Evolutionary conservation across 2,888 invertebrate genomes (phyloP).

Genomic region (Cartodere bifasciata): DNA sequence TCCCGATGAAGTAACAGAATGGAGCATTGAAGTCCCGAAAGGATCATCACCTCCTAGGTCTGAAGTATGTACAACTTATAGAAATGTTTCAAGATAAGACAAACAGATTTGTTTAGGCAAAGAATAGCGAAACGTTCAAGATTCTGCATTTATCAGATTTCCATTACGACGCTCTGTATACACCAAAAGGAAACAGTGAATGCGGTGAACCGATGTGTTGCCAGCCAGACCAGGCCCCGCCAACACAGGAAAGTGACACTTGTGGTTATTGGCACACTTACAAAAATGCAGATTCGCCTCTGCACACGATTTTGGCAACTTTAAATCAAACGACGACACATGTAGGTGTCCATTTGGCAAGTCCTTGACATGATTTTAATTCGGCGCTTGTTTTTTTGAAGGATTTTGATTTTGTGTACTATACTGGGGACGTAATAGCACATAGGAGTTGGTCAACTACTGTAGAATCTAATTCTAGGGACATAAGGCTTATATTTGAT

Average conservation of each 20-base stretch:
- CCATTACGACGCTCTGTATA: constrained; percentile 68
- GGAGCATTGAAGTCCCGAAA: constrained; percentile 21
- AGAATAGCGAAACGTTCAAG: constrained; percentile 16
- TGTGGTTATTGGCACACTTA: constrained; percentile 79
- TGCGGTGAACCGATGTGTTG: constrained; percentile 76
- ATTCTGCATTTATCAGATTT: constrained; percentile 65
- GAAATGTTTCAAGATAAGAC: constrained; percentile 3
- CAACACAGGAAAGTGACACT: constrained; percentile 23
- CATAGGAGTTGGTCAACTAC: constrained; percentile 84
- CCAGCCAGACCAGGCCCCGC: constrained; percentile 43
- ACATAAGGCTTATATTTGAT: constrained; percentile 40
- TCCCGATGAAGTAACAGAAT: constrained; percentile 13
- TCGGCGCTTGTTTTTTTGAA: constrained; percentile 12
- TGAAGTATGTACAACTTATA: constrained; percentile 5
- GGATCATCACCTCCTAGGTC: constrained; percentile 11
- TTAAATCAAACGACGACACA: constrained; percentile 29
- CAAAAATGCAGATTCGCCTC: constrained; percentile 61
- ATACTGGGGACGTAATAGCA: constrained; percentile 78
- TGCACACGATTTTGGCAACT: constrained; percentile 53
- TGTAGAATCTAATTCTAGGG: constrained; percentile 44
- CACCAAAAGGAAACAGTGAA: constrained; percentile 48
- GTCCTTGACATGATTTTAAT: neutral
- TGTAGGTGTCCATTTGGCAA: constrained; percentile 11
- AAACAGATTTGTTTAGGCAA: constrained; percentile 1
- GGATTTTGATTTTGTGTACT: constrained; percentile 56